A percentile compares a stretch with the other conserved stretches of the same genome.
phyloP scores from a whole-genome alignment of 1,140 invertebrate genomes.

The Scaptodrosophila lebanonensis region DNA sequence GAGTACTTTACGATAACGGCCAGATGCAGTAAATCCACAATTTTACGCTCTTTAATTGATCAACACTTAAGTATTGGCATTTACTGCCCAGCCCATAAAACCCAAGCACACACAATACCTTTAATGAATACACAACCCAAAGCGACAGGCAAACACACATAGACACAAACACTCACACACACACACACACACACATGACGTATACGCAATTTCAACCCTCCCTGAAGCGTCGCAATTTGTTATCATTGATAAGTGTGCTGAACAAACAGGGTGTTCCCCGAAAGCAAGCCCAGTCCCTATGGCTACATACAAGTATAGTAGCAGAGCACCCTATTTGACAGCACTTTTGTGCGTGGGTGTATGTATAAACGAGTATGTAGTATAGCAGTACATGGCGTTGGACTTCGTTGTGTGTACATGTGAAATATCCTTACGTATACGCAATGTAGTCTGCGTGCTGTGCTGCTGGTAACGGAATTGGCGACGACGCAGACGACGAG shows the following conservation, averaged over 20 bases:
- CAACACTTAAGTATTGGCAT: constrained; percentile 8
- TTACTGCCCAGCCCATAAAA: constrained; percentile 22
- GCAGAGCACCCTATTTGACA: constrained; percentile 32
- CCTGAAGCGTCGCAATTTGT: constrained; percentile 15
- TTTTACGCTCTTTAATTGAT: constrained; percentile 7
- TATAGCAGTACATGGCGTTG: no score
- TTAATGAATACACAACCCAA: no score
- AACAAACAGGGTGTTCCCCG: constrained; percentile 33
- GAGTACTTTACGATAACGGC: neutral
- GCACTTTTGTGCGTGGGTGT: constrained; percentile 40
- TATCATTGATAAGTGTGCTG: constrained; percentile 57
- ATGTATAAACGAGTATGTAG: constrained; percentile 47
- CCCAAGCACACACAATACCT: no score
- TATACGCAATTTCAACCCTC: constrained; percentile 66
- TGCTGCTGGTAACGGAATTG: constrained; percentile 10
- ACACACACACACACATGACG: constrained; percentile 20
- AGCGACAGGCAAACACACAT: neutral
- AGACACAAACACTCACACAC: neutral
- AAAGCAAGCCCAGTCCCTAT: neutral
- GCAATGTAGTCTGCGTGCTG: constrained; percentile 22
- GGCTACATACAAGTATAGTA: neutral
- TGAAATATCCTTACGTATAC: constrained; percentile 40
- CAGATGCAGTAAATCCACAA: no score
- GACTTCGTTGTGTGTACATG: constrained; percentile 19
- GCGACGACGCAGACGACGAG: constrained; percentile 34